Evolutionary conservation across 37 sponge, comb jelly and placozoan genomes (phyloP), one percentile per base, ranked within the genome.

Genomic region (Geodia barretti): DNA sequence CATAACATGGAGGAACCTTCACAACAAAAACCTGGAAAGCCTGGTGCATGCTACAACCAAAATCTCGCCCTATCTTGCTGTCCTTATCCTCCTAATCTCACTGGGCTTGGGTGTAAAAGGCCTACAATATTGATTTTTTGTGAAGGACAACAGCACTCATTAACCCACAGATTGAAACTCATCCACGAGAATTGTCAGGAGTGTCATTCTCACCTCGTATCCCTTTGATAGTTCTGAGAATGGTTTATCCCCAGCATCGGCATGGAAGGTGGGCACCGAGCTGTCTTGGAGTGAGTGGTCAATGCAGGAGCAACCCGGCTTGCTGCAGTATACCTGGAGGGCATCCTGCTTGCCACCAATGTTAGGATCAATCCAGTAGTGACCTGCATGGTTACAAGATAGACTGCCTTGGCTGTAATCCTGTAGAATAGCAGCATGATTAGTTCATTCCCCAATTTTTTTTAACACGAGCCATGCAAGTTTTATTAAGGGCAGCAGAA

Each of bases 351-450:
- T 19, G 28, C 80, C 87, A 39, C 91, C 94, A 64, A 93, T 64
- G 76, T 93, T 93, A 60, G 94, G 94, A 61, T 93, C 94, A 68
- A 93, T 86, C 83, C 86, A 91, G 61, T 91, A 91, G 42, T 86
- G 82, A 8, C 84, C 90, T 87, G n/a, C 23, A 60, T 60, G 28
- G 60, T 47, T 47, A 47, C 7, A 47, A 47, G 11, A 47, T 47
- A 47, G n/a, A n/a, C n/a, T n/a, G n/a, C n/a, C n/a, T n/a, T n/a
- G n/a, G n/a, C n/a, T n/a, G n/a, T n/a, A n/a, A n/a, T n/a, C n/a
- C n/a, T n/a, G n/a, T n/a, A n/a, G n/a, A n/a, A n/a, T n/a, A n/a
- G n/a, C n/a, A n/a, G n/a, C n/a, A n/a, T n/a, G n/a, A n/a, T n/a
- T n/a, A n/a, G n/a, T n/a, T n/a, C n/a, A n/a, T n/a, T n/a, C n/a